Evolutionary conservation across 2,888 invertebrate genomes (phyloP).

Genomic region (Caenorhabditis imperialis): DNA sequence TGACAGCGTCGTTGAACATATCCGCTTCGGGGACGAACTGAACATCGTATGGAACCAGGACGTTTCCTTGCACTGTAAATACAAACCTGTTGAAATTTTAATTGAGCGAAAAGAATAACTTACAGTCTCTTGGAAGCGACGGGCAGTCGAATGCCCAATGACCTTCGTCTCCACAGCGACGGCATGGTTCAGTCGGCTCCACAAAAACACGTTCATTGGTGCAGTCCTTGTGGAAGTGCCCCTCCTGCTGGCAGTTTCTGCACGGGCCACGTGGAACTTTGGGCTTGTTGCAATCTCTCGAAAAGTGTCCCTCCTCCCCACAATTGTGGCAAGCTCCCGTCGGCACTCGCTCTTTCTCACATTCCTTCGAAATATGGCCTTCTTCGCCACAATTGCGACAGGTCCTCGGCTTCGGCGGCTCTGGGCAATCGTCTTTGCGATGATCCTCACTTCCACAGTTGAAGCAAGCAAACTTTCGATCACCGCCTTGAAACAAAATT

Average conservation of each 20-base stretch:
- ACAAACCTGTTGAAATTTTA: not conserved
- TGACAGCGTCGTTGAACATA: conserved; percentile 23
- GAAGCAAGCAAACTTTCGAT: conserved; percentile 11
- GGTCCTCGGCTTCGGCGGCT: conserved; percentile 7
- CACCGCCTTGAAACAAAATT: too few species aligned
- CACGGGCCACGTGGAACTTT: conserved; percentile 11
- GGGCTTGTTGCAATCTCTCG: not conserved
- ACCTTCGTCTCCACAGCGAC: conserved; percentile 33
- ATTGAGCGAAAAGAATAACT: not conserved
- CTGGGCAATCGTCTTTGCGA: conserved; percentile 6
- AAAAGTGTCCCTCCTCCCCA: not conserved
- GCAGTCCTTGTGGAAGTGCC: conserved; percentile 38
- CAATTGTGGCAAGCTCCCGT: conserved; percentile 1
- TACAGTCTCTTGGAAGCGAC: conserved; percentile 32
- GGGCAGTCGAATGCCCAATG: conserved; percentile 48
- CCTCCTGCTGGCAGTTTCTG: conserved; percentile 38
- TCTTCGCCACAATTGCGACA: conserved; percentile 30
- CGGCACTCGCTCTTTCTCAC: conserved; percentile 13
- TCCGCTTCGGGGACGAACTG: conserved; percentile 12
- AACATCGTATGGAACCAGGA: conserved; percentile 24
- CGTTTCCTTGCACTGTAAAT: conserved; percentile 35
- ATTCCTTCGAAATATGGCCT: conserved; percentile 29
- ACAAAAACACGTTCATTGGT: conserved; percentile 18
- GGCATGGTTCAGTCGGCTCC: conserved; percentile 36
- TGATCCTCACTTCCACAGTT: conserved; percentile 38